These are phyloP conservation scores for Petrocephalus sullivani DNA, from an alignment of 2,797 vertebrate species.

Conservation along the genomic window DNA sequence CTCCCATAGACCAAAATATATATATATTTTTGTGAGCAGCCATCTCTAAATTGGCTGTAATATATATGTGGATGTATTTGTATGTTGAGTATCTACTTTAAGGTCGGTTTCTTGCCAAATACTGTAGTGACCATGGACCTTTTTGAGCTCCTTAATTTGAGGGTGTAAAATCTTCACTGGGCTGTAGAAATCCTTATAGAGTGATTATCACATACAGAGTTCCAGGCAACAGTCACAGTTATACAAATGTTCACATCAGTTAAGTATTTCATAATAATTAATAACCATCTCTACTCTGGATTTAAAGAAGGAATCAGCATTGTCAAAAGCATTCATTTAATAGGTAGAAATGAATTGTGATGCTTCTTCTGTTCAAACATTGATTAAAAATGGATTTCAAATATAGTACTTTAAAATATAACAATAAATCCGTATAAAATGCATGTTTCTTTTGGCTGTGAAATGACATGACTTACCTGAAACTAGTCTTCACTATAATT, in stretches of 20 bases:
- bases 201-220: not conserved
- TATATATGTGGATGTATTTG: not conserved
- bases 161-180: not conserved
- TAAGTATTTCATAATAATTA: not conserved
- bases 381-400: not conserved
- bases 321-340: not conserved
- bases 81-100: not conserved
- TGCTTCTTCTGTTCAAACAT: not conserved
- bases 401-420: not conserved
- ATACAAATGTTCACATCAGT: not conserved
- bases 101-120: not conserved
- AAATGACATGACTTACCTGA: conserved; percentile 19
- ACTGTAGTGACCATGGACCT: not conserved
- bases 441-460: not conserved
- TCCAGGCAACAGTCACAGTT: not conserved
- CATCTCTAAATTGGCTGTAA: not conserved
- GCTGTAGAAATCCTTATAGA: not conserved
- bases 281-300: not conserved
- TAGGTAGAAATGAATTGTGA: not conserved
- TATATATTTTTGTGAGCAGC: not conserved
- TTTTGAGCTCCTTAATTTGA: not conserved
- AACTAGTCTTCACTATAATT: conserved; percentile 19
- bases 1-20: not conserved
- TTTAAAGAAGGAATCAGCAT: not conserved
- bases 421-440: not conserved